These are phyloP conservation scores for Macroteleia sp. DNA, from an alignment of 2,888 invertebrate genomes.

Conservation along the genomic window DNA sequence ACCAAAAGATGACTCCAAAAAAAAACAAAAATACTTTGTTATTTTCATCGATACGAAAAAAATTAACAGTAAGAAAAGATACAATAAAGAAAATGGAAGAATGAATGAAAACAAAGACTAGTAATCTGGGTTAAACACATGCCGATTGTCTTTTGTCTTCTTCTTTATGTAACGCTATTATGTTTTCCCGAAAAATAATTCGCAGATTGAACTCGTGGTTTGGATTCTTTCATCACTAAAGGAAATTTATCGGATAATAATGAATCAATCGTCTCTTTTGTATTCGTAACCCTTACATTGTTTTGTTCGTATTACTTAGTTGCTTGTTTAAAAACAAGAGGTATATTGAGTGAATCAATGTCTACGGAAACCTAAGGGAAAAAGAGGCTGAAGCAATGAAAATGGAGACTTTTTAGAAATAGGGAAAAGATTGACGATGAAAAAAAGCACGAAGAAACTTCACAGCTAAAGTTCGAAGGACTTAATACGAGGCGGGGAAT, in stretches of 20 bases:
- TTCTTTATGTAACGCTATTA: conserved; percentile 16
- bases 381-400: conserved; percentile 5
- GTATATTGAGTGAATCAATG: not conserved
- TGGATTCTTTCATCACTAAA: conserved; percentile 11
- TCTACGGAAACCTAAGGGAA: not conserved
- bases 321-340: conserved; percentile 19
- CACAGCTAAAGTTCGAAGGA: conserved; percentile 54
- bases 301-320: conserved; percentile 15
- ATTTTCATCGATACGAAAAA: no score
- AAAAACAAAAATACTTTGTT: no score
- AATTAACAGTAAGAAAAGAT: no score
- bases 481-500: conserved; percentile 35
- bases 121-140: conserved; percentile 35
- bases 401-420: conserved; percentile 11
- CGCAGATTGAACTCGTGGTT: conserved; percentile 27
- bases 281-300: conserved; percentile 6
- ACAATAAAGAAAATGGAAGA: not conserved
- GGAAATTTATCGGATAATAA: conserved; percentile 17
- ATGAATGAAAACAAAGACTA: conserved; percentile 5
- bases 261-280: conserved; percentile 32
- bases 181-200: conserved; percentile 17
- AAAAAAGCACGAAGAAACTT: conserved; percentile 40
- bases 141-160: conserved; percentile 20
- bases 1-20: no score
- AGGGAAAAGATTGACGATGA: conserved; percentile 5